Evolutionary conservation across 2,113 vertebrate genomes (phyloP), one percentile per base, ranked within the genome.

Genomic region (Todiramphus chloris): DNA sequence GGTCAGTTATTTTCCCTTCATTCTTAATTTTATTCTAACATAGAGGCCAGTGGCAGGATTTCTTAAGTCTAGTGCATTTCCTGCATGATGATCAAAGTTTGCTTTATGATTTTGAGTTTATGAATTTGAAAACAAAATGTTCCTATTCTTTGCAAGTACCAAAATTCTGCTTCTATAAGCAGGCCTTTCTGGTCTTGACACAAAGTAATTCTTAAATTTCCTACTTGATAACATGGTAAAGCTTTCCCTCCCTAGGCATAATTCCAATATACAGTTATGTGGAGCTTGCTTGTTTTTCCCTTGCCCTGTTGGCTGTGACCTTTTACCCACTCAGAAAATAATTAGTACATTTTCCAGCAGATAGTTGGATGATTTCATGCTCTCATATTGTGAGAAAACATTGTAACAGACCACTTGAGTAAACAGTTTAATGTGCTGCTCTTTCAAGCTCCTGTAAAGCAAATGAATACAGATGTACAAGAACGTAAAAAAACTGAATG

Each of bases 261-360:
- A 94, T 93, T 89, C 74, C 87, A 94, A 10, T 70, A 89, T 82
- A 94, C 51, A 83, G 82, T 86, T 94, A 37, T 68, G 77, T 43
- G 51, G 60, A 82, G 14, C 31, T 91, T 60, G 13, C 51, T 75
- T 96, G 83, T 94, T 86, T 83, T 90, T 91, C 72, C 70, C 53
- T 87, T 87, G 56, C 62, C 53, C 92, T 69, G 28, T 84, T 55
- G 41, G 76, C 83, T 96, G 67, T 85, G 96, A 96, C 73, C 11
- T 83, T 96, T 94, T 85, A 87, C 85, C 58, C 76, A 94, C 95
- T 64, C 79, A 92, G 83, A 93, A 94, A 83, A 69, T 90, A 96
- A 93, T 97, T 97, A 97, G 88, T 69, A 93, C 83, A 72, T 96
- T 97, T 97, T 97, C 94, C 96, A 97, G 80, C 73, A 96, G 96